Evolutionary conservation across 1,140 invertebrate genomes (phyloP).

Genomic region (Proales similis): DNA sequence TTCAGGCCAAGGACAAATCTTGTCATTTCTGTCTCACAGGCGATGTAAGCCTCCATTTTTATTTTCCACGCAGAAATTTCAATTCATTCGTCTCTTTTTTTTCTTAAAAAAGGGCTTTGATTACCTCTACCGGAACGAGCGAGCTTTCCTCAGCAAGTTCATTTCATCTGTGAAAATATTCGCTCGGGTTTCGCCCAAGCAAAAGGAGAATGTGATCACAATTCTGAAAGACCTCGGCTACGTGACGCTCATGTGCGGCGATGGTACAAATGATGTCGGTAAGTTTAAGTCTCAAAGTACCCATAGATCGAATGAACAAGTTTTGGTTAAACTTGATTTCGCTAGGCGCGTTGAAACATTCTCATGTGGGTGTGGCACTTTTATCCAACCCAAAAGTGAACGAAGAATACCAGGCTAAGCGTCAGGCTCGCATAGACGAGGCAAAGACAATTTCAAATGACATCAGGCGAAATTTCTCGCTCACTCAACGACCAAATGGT

Average conservation of each 20-base stretch:
- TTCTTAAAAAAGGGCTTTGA: constrained; percentile 3
- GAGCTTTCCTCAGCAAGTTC: constrained; percentile 62
- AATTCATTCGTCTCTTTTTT: neutral
- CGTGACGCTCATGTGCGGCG: constrained; percentile 96
- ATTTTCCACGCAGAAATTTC: constrained; percentile 1
- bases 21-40: constrained; percentile 90
- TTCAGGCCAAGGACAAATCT: constrained; percentile 48
- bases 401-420: constrained; percentile 52
- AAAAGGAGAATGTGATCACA: constrained; percentile 67
- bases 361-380: constrained; percentile 87
- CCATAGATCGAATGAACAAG: neutral
- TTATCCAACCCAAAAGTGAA: constrained; percentile 74
- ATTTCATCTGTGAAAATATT: constrained; percentile 80
- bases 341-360: constrained; percentile 90
- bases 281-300: too few species aligned
- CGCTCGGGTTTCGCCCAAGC: constrained; percentile 87
- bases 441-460: neutral
- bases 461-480: neutral
- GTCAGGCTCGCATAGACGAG: constrained; percentile 64
- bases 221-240: constrained; percentile 76
- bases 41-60: constrained; percentile 62
- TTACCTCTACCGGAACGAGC: constrained; percentile 39
- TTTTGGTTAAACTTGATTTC: neutral
- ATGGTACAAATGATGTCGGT: constrained; percentile 99
- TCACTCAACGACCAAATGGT: constrained; percentile 1